Evolutionary conservation across 2,113 vertebrate species (phyloP).

Genomic region (Andinoacara biseriatus): DNA sequence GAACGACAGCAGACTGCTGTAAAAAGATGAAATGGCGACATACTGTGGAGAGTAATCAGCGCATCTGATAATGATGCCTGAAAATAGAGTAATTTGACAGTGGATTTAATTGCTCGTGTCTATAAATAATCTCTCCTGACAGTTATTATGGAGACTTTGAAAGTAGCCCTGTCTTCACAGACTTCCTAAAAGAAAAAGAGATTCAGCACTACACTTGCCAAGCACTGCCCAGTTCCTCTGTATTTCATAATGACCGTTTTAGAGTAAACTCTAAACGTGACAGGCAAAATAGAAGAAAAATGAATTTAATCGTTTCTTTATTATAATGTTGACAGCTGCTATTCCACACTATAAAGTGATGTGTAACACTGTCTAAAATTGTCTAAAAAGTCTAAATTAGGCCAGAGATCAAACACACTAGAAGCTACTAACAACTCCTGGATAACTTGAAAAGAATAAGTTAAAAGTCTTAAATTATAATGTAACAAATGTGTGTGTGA

Average conservation of each 20-base stretch:
- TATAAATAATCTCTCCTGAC: constrained; percentile 62
- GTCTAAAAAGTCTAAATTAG: not conserved
- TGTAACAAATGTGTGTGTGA: not conserved
- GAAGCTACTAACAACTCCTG: not conserved
- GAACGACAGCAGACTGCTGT: constrained; percentile 2
- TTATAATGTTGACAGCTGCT: not conserved
- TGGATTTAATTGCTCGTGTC: constrained; percentile 52
- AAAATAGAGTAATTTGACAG: constrained; percentile 57
- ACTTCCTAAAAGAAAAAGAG: constrained; percentile 4
- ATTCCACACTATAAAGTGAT: not conserved
- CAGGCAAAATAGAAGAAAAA: not conserved
- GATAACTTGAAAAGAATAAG: not conserved
- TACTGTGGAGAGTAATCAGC: constrained; percentile 36
- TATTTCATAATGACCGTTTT: not conserved
- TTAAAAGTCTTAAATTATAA: too few relatives aligned
- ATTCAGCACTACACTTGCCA: not conserved
- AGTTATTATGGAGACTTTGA: constrained; percentile 16
- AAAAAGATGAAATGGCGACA: constrained; percentile 28
- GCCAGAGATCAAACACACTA: not conserved
- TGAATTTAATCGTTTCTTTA: not conserved
- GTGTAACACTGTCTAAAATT: not conserved
- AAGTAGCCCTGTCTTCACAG: constrained; percentile 28
- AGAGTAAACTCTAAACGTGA: not conserved
- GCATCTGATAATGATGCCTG: constrained; percentile 27
- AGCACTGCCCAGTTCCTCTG: not conserved